A percentile compares a stretch with the other conserved stretches of the same genome.
phyloP scores from a whole-genome alignment of 1,140 invertebrate genomes.

The Sminthurides bifidus region DNA sequence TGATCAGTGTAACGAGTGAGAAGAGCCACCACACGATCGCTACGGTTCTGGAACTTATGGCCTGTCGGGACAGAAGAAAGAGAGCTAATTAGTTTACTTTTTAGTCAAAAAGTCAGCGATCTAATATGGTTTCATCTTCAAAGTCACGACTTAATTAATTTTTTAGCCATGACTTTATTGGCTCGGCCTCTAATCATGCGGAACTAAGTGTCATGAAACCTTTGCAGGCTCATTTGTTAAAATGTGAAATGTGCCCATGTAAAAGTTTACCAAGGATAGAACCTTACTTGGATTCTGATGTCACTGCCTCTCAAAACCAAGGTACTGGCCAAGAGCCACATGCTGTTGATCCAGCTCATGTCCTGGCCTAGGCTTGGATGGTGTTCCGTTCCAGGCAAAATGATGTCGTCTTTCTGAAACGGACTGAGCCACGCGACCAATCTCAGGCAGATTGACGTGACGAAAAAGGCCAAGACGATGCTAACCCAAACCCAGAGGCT shows the following conservation, averaged over 20 bases:
- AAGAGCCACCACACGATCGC: slow-evolving; percentile 31
- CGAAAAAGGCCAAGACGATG: slow-evolving; percentile 27
- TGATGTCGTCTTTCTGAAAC: slow-evolving; percentile 31
- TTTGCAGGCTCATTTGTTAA: too few species aligned
- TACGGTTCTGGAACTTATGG: slow-evolving; percentile 26
- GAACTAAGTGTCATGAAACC: not conserved
- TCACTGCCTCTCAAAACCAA: slow-evolving; percentile 27
- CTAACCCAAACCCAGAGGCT: slow-evolving; percentile 31
- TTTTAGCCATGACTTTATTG: not conserved
- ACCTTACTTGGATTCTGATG: slow-evolving; percentile 25
- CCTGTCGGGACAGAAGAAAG: slow-evolving; percentile 3
- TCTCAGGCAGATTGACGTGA: slow-evolving; percentile 27
- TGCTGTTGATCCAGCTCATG: slow-evolving; percentile 25
- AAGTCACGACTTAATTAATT: not conserved
- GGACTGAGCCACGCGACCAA: slow-evolving; percentile 30
- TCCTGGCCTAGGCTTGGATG: slow-evolving; percentile 17
- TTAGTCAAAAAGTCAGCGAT: not conserved
- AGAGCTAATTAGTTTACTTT: not conserved
- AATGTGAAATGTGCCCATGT: too few species aligned
- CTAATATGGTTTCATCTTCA: not conserved
- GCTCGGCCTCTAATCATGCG: too few species aligned
- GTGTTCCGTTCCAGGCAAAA: slow-evolving; percentile 26
- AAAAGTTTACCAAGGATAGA: not conserved
- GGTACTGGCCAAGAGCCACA: slow-evolving; percentile 30
- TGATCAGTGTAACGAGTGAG: slow-evolving; percentile 26